Conservation (phyloP, 1,140 invertebrate species). For the Heliconius melpomene region DNA sequence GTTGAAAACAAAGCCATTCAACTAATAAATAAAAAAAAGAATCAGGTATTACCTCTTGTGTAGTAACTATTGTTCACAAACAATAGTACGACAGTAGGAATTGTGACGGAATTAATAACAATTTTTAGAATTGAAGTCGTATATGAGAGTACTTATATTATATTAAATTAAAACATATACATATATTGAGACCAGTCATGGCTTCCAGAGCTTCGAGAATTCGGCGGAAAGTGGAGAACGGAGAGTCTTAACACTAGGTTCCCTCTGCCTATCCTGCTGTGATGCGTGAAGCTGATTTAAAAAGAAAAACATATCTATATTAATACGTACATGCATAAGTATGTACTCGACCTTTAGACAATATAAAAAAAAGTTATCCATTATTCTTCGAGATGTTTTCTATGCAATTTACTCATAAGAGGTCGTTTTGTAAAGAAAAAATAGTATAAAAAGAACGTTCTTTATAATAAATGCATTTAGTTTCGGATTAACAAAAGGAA, state of each 20-base stretch:
- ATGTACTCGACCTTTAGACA: not conserved
- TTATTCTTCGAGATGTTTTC: not conserved
- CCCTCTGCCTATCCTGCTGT: no score
- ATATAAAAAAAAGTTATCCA: not conserved
- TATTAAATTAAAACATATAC: no score
- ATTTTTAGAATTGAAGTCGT: slow-evolving; percentile 2
- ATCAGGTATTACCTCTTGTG: slow-evolving; percentile 16
- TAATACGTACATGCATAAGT: not conserved
- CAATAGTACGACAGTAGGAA: slow-evolving; percentile 24
- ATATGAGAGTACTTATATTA: no score
- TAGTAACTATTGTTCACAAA: slow-evolving; percentile 32
- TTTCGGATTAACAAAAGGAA: not conserved
- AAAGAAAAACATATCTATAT: no score
- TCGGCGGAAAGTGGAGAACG: no score
- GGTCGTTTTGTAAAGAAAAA: not conserved
- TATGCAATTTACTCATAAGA: not conserved
- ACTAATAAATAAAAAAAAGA: slow-evolving; percentile 24
- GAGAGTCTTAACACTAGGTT: no score
- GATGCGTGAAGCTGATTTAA: no score
- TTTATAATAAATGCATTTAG: not conserved
- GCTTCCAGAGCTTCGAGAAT: no score
- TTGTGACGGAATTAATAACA: slow-evolving; percentile 11
- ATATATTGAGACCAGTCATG: no score
- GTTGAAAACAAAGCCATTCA: slow-evolving; percentile 22
- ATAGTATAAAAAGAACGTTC: not conserved